phyloP scores from a whole-genome alignment of 2,797 vertebrate genomes.

The Phrynocephalus forsythii region DNA sequence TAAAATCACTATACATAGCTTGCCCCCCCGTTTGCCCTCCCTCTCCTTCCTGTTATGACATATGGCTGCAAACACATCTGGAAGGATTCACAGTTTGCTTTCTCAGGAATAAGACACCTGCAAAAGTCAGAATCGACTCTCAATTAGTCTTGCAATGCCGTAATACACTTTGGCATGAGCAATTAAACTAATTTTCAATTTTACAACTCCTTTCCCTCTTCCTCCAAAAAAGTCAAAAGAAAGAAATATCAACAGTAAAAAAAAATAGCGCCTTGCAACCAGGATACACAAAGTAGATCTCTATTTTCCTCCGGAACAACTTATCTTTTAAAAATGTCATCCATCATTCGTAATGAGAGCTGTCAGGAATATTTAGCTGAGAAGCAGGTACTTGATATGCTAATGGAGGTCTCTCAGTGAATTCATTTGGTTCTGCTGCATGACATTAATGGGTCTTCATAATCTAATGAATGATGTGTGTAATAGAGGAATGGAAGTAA shows the following conservation, averaged over 20 bases:
- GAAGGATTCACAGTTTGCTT: slow-evolving; percentile 47
- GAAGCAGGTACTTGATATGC: slow-evolving; percentile 91
- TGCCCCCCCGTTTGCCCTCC: no score
- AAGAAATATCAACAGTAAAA: slow-evolving; percentile 68
- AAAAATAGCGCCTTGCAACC: slow-evolving; percentile 70
- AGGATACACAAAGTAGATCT: slow-evolving; percentile 67
- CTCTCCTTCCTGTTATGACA: slow-evolving; percentile 33
- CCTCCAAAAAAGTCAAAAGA: slow-evolving; percentile 46
- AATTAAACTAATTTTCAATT: slow-evolving; percentile 77
- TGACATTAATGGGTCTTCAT: slow-evolving; percentile 93
- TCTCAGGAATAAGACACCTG: slow-evolving; percentile 60
- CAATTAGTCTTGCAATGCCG: slow-evolving; percentile 68
- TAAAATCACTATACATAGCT: background rate
- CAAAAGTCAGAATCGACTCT: slow-evolving; percentile 67
- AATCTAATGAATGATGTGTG: slow-evolving; percentile 95
- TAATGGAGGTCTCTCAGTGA: slow-evolving; percentile 86
- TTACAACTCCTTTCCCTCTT: slow-evolving; percentile 62
- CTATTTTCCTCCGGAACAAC: slow-evolving; percentile 81
- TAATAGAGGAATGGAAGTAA: slow-evolving; percentile 81
- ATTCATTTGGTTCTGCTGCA: slow-evolving; percentile 89
- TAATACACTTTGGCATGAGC: slow-evolving; percentile 75
- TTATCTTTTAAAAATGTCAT: slow-evolving; percentile 89
- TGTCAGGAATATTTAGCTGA: slow-evolving; percentile 91
- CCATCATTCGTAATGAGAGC: slow-evolving; percentile 90
- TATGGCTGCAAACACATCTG: slow-evolving; percentile 45